These are phyloP conservation scores for Zosterops borbonicus DNA, from an alignment of 2,113 vertebrate genomes.

Conservation along the genomic window DNA sequence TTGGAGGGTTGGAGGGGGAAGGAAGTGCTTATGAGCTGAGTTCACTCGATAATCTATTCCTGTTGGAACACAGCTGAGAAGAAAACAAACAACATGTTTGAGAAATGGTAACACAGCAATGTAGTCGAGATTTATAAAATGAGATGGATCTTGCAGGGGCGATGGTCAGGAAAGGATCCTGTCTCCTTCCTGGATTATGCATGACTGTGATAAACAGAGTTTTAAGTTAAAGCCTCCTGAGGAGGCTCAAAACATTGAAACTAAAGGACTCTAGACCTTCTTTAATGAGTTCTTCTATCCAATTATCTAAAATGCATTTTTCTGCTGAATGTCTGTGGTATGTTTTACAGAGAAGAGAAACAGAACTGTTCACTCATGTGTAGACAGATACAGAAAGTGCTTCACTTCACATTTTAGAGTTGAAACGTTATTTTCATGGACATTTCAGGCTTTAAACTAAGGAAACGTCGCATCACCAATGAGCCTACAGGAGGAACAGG, in stretches of 20 bases:
- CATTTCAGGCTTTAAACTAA: constrained; percentile 89
- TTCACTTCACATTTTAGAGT: background rate
- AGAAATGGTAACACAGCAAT: background rate
- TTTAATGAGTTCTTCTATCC: background rate
- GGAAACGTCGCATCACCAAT: constrained; percentile 84
- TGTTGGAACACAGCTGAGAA: background rate
- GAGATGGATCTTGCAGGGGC: background rate
- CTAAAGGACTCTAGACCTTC: background rate
- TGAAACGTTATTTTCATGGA: background rate
- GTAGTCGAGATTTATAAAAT: background rate
- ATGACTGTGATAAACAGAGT: background rate
- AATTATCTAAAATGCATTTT: background rate
- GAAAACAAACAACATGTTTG: background rate
- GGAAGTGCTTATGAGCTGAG: background rate
- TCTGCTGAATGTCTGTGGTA: background rate
- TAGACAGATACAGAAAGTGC: background rate
- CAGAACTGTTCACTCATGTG: background rate
- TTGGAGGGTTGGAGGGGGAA: accelerated
- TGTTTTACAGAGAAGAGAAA: background rate
- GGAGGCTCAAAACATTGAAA: background rate
- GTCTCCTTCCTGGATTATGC: background rate
- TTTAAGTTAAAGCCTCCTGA: background rate
- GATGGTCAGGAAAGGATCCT: background rate
- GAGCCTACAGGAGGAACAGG: constrained; percentile 84
- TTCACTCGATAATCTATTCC: background rate